Percentiles rank a stretch among this genome's conserved stretches.
These are phyloP conservation scores for Hydrochoerus hydrochaeris DNA, from an alignment of 2,113 vertebrate genomes.

Conservation along the genomic window DNA sequence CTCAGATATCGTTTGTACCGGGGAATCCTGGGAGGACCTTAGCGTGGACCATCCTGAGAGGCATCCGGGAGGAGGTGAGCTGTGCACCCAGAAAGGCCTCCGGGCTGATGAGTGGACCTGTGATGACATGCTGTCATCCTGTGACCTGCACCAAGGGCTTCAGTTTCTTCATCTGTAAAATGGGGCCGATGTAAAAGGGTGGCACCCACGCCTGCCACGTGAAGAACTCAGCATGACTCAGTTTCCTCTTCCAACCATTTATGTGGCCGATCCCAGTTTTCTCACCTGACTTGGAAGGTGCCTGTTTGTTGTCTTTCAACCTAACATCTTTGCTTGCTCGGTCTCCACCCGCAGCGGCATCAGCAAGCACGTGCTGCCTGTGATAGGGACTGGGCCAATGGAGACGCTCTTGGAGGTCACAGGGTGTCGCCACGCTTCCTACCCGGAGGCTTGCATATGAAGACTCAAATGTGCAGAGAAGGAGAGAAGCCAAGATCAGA, in stretches of 20 bases:
- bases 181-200: background rate
- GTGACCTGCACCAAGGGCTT: background rate
- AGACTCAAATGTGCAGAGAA: background rate
- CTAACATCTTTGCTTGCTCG: background rate
- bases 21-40: background rate
- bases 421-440: fast-evolving
- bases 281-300: fast-evolving
- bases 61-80: background rate
- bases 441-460: background rate
- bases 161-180: background rate
- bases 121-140: background rate
- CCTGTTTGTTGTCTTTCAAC: background rate
- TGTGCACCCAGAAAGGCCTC: background rate
- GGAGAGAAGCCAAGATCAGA: background rate
- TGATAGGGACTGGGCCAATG: background rate
- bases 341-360: background rate
- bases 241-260: background rate
- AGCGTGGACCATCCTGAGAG: background rate
- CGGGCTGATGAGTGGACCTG: fast-evolving
- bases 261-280: background rate
- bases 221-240: fast-evolving
- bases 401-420: background rate
- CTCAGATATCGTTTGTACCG: background rate
- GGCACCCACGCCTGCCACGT: fast-evolving
- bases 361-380: background rate